A percentile compares a stretch with the other conserved stretches of the same genome.
These are phyloP conservation scores for Deilephila porcellus DNA, from an alignment of 2,888 invertebrate species.

Conservation along the genomic window DNA sequence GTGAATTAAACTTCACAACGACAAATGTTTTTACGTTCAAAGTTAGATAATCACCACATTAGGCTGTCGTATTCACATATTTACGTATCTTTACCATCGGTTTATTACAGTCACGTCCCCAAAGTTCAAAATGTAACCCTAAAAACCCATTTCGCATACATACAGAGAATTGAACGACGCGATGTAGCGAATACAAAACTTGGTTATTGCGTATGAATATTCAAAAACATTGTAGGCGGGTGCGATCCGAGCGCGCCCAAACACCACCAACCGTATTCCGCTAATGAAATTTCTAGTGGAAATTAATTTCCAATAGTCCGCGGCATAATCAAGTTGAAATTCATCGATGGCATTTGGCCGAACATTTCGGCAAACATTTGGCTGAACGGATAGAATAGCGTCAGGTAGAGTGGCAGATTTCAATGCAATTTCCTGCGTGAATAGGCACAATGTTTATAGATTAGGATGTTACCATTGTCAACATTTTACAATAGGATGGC, in stretches of 20 bases:
- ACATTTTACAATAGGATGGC: background rate
- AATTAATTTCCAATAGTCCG: constrained; percentile 24
- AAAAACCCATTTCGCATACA: background rate
- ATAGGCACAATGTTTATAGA: background rate
- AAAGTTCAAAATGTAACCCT: background rate
- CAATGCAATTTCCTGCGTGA: constrained; percentile 3
- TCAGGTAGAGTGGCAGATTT: background rate
- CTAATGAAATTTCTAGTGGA: constrained; percentile 16
- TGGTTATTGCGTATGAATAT: constrained; percentile 19
- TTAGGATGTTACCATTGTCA: background rate
- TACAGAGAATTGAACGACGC: background rate
- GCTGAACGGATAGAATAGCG: background rate
- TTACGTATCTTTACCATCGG: background rate
- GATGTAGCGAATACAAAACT: constrained; percentile 15
- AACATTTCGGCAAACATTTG: constrained; percentile 6
- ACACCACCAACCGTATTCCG: background rate
- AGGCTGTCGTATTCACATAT: background rate
- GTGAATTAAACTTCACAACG: too few relatives aligned
- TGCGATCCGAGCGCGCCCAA: constrained; percentile 3
- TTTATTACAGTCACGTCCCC: background rate
- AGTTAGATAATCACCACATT: too few relatives aligned
- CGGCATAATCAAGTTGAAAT: constrained; percentile 15
- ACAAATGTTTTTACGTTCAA: too few relatives aligned
- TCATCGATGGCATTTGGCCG: constrained; percentile 2
- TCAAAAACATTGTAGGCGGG: constrained; percentile 3